Conservation (phyloP, 2,888 invertebrate species). For the Stenolophus ochropezus region DNA sequence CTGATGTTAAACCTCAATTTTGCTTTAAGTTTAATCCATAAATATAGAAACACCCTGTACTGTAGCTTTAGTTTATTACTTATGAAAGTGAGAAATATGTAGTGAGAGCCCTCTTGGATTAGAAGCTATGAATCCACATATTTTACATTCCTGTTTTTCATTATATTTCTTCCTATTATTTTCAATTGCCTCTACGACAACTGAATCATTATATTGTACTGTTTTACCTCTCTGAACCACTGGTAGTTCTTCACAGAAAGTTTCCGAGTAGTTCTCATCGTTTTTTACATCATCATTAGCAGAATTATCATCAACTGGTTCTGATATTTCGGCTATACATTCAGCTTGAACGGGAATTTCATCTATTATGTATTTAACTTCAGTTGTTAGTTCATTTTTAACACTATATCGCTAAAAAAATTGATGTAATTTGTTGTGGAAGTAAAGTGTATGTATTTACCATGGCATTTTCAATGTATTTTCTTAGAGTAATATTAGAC, state of each 20-base stretch:
- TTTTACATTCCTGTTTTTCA: conserved; percentile 65
- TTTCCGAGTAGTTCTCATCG: conserved; percentile 55
- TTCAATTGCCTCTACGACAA: conserved; percentile 65
- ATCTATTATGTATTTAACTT: conserved; percentile 61
- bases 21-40: too few relatives aligned
- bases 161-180: conserved; percentile 63
- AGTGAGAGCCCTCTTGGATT: conserved; percentile 66
- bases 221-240: too few relatives aligned
- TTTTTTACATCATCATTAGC: conserved; percentile 48
- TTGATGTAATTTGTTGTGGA: neutral
- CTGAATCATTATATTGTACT: too few relatives aligned
- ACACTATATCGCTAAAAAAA: conserved; percentile 48
- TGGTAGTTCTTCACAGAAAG: too few relatives aligned
- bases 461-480: conserved; percentile 54
- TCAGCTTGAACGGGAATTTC: conserved; percentile 23
- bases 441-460: too few relatives aligned
- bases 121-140: conserved; percentile 65
- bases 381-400: conserved; percentile 18
- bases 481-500: conserved; percentile 64
- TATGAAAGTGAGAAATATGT: conserved; percentile 68
- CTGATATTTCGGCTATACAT: conserved; percentile 46
- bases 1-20: too few relatives aligned
- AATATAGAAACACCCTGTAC: too few relatives aligned
- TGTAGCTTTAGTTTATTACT: conserved; percentile 63
- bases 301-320: conserved; percentile 31